Conservation (phyloP, 2,888 invertebrate species). For the Sarcophaga caerulescens region DNA sequence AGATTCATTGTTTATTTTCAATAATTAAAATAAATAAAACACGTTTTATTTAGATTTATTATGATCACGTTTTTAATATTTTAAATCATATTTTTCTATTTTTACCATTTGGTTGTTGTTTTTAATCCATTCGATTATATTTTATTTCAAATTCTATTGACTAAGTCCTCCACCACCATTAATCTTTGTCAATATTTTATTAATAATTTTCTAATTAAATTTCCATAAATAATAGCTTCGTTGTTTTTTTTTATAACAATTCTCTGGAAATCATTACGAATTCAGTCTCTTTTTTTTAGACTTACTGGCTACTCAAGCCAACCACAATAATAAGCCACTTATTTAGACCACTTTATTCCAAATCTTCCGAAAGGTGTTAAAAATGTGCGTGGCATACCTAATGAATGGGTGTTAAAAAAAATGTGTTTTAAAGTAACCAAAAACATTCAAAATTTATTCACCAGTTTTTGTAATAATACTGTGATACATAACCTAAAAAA, state of each 20-base stretch:
- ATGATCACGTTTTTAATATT: too few relatives aligned
- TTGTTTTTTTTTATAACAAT: not conserved
- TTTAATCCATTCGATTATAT: too few relatives aligned
- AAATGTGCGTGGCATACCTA: not conserved
- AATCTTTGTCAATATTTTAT: too few relatives aligned
- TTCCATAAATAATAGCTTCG: not conserved
- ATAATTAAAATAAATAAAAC: too few relatives aligned
- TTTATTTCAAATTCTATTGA: too few relatives aligned
- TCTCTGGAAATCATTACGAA: not conserved
- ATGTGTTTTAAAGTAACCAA: not conserved
- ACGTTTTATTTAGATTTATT: too few relatives aligned
- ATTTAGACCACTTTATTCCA: not conserved
- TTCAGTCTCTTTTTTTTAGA: not conserved
- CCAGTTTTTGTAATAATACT: conserved; percentile 3
- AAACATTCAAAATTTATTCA: conserved; percentile 28
- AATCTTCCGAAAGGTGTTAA: conserved; percentile 6
- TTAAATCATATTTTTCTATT: too few relatives aligned
- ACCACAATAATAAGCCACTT: too few relatives aligned
- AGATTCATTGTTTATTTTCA: not conserved
- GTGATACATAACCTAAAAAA: too few relatives aligned
- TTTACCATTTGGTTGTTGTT: too few relatives aligned
- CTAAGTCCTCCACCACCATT: too few relatives aligned
- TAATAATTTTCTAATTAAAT: too few relatives aligned
- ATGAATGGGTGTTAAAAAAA: not conserved
- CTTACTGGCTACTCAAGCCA: not conserved